Conservation (phyloP, 2,113 vertebrate genomes). For the Pithys albifrons region DNA sequence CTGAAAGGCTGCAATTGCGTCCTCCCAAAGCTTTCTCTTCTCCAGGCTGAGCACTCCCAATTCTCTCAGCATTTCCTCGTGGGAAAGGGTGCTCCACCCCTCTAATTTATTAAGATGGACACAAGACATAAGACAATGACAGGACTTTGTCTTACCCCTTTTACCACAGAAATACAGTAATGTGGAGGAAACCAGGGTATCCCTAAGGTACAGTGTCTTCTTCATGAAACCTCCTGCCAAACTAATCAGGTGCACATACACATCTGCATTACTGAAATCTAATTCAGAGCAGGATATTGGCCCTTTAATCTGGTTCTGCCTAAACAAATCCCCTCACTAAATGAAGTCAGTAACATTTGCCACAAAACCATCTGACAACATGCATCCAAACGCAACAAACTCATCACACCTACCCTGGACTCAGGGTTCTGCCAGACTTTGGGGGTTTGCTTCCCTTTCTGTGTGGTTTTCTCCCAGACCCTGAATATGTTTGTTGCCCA, state of each 20-base stretch:
- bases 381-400: not conserved
- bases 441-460: not conserved
- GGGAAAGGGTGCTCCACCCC: not conserved
- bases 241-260: not conserved
- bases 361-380: not conserved
- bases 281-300: constrained; percentile 13
- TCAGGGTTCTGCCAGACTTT: not conserved
- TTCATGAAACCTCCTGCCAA: not conserved
- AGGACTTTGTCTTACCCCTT: not conserved
- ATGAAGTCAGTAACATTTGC: not conserved
- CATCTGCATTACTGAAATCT: not conserved
- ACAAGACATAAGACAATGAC: not conserved
- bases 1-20: not conserved
- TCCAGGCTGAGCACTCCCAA: not conserved
- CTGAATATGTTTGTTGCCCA: not conserved
- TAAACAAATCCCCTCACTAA: not conserved
- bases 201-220: not conserved
- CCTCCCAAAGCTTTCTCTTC: not conserved
- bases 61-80: not conserved
- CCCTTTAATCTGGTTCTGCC: constrained; percentile 12
- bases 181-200: fast-evolving
- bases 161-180: not conserved
- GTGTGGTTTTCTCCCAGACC: not conserved
- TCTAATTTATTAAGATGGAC: not conserved
- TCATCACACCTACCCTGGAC: not conserved